Evolutionary conservation across 2,888 invertebrate genomes (phyloP).

Genomic region (Didymodactylos carnosus): DNA sequence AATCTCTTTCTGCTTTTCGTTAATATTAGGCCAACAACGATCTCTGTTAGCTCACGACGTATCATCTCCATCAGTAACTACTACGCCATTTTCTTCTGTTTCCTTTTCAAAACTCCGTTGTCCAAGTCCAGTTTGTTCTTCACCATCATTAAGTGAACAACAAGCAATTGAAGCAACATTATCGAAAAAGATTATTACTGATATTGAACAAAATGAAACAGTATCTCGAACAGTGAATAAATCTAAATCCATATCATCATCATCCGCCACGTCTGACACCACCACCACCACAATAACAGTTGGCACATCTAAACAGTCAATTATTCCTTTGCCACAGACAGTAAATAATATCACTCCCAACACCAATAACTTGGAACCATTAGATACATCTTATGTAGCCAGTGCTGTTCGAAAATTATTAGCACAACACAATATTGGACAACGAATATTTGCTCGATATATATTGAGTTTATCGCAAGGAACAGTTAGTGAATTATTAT

Average conservation of each 20-base stretch:
- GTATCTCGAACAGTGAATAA: not conserved
- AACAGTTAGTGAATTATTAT: conserved; percentile 86
- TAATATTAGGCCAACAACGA: not conserved
- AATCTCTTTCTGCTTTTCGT: too few species aligned
- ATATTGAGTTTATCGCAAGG: conserved; percentile 82
- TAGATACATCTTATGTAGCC: conserved; percentile 40
- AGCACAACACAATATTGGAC: conserved; percentile 92
- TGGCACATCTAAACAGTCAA: not conserved
- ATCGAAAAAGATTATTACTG: too few species aligned
- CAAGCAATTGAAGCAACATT: not conserved
- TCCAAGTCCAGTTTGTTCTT: not conserved
- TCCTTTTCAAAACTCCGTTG: not conserved
- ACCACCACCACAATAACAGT: not conserved
- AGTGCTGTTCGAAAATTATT: conserved; percentile 73
- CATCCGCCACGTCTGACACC: not conserved
- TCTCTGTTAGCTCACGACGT: too few species aligned
- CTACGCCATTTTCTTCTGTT: not conserved
- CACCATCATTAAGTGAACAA: too few species aligned
- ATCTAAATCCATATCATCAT: not conserved
- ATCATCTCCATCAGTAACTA: too few species aligned
- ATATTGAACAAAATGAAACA: too few species aligned
- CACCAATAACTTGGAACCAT: not conserved
- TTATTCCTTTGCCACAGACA: not conserved
- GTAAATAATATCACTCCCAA: not conserved
- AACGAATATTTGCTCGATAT: conserved; percentile 91